Percentiles rank a stretch among this genome's conserved stretches.
Conservation (phyloP, 2,888 invertebrate species). For the Caenorhabditis japonica region DNA sequence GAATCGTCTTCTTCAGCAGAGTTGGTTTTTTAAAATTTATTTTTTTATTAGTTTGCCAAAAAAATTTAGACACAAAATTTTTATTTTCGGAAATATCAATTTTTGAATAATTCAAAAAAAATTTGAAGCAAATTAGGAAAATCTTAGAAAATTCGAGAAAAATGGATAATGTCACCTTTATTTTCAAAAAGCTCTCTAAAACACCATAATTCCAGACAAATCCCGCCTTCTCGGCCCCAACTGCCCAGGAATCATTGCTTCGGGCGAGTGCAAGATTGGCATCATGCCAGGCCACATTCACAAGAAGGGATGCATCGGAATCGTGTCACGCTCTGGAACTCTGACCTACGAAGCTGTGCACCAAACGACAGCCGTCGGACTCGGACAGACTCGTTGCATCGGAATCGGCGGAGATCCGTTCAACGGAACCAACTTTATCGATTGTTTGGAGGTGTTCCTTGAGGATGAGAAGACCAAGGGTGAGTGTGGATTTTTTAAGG, state of each 20-base stretch:
- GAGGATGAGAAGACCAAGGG: conserved; percentile 88
- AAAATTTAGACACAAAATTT: too few relatives aligned
- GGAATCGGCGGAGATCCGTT: conserved; percentile 99
- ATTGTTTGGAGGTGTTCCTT: conserved; percentile 79
- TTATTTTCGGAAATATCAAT: too few relatives aligned
- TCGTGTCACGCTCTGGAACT: conserved; percentile 96
- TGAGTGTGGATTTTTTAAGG: neutral
- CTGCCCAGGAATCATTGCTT: conserved; percentile 98
- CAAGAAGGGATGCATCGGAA: conserved; percentile 84
- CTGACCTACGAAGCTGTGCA: conserved; percentile 99
- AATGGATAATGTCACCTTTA: too few relatives aligned
- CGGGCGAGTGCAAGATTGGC: conserved; percentile 91
- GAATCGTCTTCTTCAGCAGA: conserved; percentile 59
- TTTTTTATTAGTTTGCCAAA: too few relatives aligned
- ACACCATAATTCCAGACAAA: conserved; percentile 80
- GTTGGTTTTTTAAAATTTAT: too few relatives aligned
- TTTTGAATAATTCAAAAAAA: too few relatives aligned
- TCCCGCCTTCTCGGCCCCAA: conserved; percentile 96
- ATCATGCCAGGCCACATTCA: conserved; percentile 99
- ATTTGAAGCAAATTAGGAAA: too few relatives aligned
- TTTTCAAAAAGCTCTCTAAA: neutral
- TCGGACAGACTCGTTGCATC: conserved; percentile 82
- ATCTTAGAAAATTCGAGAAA: too few relatives aligned
- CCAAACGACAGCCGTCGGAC: conserved; percentile 88
- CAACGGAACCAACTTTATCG: conserved; percentile 99